A percentile compares a stretch with the other conserved stretches of the same genome.
Conservation (phyloP, 2,113 vertebrate species). For the Petromus typicus region DNA sequence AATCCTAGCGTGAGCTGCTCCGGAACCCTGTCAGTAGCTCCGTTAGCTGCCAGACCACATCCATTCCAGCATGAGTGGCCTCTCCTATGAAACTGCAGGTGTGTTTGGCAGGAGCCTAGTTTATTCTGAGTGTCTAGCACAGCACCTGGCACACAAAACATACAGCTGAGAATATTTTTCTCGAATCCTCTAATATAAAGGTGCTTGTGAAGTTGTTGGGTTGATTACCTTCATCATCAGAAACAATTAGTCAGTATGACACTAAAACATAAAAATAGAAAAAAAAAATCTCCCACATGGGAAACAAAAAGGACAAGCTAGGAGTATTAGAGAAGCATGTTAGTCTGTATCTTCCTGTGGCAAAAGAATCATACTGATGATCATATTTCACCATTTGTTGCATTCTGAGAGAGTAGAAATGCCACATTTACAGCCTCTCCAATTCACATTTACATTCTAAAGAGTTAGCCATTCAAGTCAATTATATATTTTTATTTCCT, state of each 20-base stretch:
- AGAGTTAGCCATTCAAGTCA: neutral
- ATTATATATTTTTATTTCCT: constrained; percentile 26
- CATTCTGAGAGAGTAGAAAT: constrained; percentile 50
- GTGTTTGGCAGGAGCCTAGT: neutral
- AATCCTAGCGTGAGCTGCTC: neutral
- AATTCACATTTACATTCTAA: constrained; percentile 53
- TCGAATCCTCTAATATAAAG: constrained; percentile 6
- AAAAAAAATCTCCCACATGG: neutral
- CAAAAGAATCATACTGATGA: constrained; percentile 55
- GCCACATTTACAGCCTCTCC: constrained; percentile 32
- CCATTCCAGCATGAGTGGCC: neutral
- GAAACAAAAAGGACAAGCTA: constrained; percentile 10
- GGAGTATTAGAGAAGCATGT: constrained; percentile 20
- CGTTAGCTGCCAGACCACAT: neutral
- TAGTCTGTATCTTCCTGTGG: neutral
- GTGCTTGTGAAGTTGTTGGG: neutral
- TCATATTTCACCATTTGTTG: constrained; percentile 31
- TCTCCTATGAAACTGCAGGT: neutral
- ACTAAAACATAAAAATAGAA: neutral
- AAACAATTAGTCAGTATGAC: neutral
- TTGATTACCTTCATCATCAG: neutral
- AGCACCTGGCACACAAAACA: neutral
- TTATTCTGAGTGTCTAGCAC: neutral
- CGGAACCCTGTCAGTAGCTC: neutral
- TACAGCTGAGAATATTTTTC: neutral